Evolutionary conservation across 30 jellyfish, hydroid and myxozoan species (phyloP).

Genomic region (Hydractinia echinata): DNA sequence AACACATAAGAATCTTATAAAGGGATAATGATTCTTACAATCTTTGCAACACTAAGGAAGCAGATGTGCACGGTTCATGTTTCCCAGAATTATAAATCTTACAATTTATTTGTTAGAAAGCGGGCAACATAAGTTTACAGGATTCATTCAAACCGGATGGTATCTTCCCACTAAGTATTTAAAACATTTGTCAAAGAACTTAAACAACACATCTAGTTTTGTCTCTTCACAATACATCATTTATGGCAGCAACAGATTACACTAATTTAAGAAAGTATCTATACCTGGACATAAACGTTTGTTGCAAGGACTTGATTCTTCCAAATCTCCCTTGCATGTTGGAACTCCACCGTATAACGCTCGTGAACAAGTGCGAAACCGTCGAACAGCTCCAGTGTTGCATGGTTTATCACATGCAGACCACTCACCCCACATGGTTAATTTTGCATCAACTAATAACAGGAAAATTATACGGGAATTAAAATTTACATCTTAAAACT

Average conservation of each 20-base stretch:
- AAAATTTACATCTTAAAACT: too few relatives aligned
- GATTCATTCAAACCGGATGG: background rate
- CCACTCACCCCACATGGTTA: conserved; percentile 19
- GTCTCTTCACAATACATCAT: too few relatives aligned
- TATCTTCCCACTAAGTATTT: background rate
- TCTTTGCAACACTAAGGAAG: too few relatives aligned
- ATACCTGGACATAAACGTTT: conserved; percentile 1
- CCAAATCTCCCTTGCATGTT: background rate
- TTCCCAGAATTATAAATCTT: too few relatives aligned
- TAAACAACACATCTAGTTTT: conserved; percentile 20
- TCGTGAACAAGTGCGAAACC: background rate
- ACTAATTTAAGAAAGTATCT: background rate
- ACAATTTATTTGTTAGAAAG: too few relatives aligned
- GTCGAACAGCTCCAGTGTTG: conserved; percentile 17
- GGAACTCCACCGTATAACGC: conserved; percentile 23
- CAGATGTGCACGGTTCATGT: too few relatives aligned
- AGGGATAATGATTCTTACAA: too few relatives aligned
- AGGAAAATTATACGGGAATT: background rate
- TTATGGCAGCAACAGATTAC: too few relatives aligned
- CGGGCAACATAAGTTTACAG: too few relatives aligned
- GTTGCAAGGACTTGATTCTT: conserved; percentile 5
- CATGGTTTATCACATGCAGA: conserved; percentile 35
- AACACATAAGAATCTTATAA: too few relatives aligned
- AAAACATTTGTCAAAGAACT: background rate
- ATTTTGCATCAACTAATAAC: conserved; percentile 18